phyloP scores from a whole-genome alignment of 2,888 invertebrate species.

The Hypena proboscidalis region DNA sequence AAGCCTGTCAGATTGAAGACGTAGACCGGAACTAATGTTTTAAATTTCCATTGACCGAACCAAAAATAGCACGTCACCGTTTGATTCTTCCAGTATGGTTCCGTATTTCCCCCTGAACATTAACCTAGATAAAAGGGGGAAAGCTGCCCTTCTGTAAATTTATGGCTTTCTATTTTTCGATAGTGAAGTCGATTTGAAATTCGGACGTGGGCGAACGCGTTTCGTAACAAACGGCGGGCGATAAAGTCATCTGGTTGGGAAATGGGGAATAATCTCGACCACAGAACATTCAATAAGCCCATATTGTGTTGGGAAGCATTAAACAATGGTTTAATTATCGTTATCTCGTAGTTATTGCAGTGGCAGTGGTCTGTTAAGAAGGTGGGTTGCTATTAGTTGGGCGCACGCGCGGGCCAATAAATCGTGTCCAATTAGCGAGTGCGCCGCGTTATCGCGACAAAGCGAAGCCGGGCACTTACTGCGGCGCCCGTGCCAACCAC shows the following conservation, averaged over 20 bases:
- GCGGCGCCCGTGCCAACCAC: slow-evolving; percentile 46
- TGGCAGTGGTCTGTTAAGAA: slow-evolving; percentile 33
- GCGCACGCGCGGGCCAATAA: slow-evolving; percentile 63
- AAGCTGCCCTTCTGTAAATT: slow-evolving; percentile 77
- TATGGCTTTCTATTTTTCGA: slow-evolving; percentile 84
- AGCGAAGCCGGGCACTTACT: slow-evolving; percentile 62
- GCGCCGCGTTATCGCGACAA: slow-evolving; percentile 69
- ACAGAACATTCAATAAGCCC: slow-evolving; percentile 15
- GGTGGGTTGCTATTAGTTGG: slow-evolving; percentile 34
- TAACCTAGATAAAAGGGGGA: slow-evolving; percentile 74
- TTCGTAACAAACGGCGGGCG: slow-evolving; percentile 53
- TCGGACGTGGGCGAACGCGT: slow-evolving; percentile 77
- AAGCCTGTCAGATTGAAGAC: slow-evolving; percentile 5
- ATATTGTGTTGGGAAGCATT: slow-evolving; percentile 6
- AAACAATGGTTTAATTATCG: slow-evolving; percentile 41
- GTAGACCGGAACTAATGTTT: slow-evolving; percentile 27
- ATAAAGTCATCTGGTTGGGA: slow-evolving; percentile 44
- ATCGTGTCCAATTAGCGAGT: slow-evolving; percentile 79
- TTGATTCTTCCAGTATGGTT: slow-evolving; percentile 42
- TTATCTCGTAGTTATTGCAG: slow-evolving; percentile 22
- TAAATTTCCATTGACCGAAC: slow-evolving; percentile 17
- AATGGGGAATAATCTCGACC: slow-evolving; percentile 28
- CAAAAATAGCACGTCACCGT: slow-evolving; percentile 34
- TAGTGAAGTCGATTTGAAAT: slow-evolving; percentile 72
- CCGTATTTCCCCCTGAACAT: slow-evolving; percentile 50